Base-by-base conservation (phyloP, 2,888 invertebrate species). In the Xanthorhoe spadicearia region DNA sequence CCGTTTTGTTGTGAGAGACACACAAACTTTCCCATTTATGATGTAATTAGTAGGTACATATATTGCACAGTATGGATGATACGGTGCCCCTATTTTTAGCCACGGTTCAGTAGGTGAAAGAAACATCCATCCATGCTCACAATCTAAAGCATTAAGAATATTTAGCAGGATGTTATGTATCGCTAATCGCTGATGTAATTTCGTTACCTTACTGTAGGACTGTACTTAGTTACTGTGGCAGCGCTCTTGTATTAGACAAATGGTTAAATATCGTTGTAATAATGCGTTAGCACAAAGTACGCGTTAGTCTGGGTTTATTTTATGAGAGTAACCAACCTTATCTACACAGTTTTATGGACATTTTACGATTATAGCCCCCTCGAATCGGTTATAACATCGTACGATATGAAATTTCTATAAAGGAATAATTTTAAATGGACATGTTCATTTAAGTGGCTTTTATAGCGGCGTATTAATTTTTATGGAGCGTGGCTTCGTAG, bases 341-440 rank as follows among this genome's bases (percentile, higher is more conserved):
- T 90, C 91, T 90, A 74, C 79, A 76, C 83, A 78, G 79, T 83
- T 92, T 91, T 92, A 92, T 81, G 88, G 86, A 82, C 82, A 81
- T 90, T 92, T 92, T 91, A 92, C 88, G 90, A 89, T 90, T 90
- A 92, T 92, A 84, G 87, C 90, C 86, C 82, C 83, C 86, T 84
- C 83, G 89, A 90, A 91, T 90, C 85, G 90, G 87, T 89, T 88
- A 89, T 90, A 87, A 89, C 89, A 85, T 83, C 82, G 84, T 84
- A 84, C 84, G 90, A 90, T 91, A 90, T 92, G 88, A 90, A 91
- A 89, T 86, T 90, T 88, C 87, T 91, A 85, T 89, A 88, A 84
- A 86, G 83, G 85, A 84, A 89, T 87, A 85, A 86, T 85, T 89
- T 89, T 83, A 87, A 90, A 91, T 88, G 86, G 85, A 89, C 86